Evolutionary conservation across 2,888 invertebrate species (phyloP).

Genomic region (Epinotia ramella): DNA sequence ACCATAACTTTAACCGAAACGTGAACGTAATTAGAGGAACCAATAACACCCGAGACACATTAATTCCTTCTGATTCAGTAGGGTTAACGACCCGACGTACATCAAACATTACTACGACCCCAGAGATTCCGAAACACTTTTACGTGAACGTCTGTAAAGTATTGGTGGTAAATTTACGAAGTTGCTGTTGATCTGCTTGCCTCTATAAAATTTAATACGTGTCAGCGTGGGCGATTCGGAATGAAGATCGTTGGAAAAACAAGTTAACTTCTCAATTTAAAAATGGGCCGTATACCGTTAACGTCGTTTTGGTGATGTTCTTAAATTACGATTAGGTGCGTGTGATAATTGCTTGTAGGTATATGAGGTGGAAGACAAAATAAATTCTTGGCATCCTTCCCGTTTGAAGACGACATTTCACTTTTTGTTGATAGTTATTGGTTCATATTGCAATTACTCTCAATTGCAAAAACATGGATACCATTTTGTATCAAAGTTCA

Average conservation of each 20-base stretch:
- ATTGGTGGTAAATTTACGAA: conserved; percentile 60
- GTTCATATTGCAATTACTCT: background rate
- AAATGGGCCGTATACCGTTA: conserved; percentile 43
- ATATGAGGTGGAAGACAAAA: conserved; percentile 22
- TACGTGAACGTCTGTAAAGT: conserved; percentile 63
- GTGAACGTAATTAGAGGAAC: conserved; percentile 82
- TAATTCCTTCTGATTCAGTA: conserved; percentile 77
- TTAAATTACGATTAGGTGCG: conserved; percentile 33
- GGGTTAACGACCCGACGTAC: conserved; percentile 72
- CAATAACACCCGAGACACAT: conserved; percentile 79
- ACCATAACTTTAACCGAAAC: conserved; percentile 79
- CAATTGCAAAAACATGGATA: no score
- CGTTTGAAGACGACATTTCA: conserved; percentile 8
- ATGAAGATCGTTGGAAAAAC: conserved; percentile 60
- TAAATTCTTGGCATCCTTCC: conserved; percentile 25
- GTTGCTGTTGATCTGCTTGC: conserved; percentile 58
- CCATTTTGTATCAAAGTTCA: no score
- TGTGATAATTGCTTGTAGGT: conserved; percentile 30
- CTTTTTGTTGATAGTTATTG: background rate
- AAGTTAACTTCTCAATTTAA: conserved; percentile 55
- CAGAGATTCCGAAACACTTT: conserved; percentile 66
- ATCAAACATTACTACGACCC: conserved; percentile 67
- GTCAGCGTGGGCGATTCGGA: conserved; percentile 62
- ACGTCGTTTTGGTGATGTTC: conserved; percentile 38
- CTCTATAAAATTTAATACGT: conserved; percentile 58